A percentile compares a stretch with the other conserved stretches of the same genome.
phyloP scores from a whole-genome alignment of 2,888 invertebrate genomes.

The Cephus spinipes region DNA sequence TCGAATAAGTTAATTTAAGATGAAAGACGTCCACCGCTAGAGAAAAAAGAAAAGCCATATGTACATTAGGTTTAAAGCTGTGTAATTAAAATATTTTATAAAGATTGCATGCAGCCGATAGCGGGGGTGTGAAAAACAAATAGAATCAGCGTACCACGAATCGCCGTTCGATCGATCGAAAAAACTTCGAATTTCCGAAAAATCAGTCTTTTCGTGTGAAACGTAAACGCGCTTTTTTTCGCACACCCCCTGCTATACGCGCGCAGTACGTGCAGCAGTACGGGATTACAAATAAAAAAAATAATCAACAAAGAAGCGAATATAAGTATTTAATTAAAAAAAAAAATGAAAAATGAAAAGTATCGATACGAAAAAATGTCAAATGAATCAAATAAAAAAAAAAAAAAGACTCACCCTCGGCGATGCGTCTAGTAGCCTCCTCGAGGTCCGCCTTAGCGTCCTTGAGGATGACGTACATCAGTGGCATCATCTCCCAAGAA shows the following conservation, averaged over 20 bases:
- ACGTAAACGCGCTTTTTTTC: background rate
- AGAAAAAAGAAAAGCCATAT: background rate
- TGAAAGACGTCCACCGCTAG: background rate
- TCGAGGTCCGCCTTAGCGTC: conserved; percentile 80
- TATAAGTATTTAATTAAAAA: background rate
- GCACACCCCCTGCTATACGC: background rate
- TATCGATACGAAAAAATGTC: conserved; percentile 3
- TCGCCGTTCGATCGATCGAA: background rate
- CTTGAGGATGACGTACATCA: conserved; percentile 84
- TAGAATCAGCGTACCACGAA: background rate
- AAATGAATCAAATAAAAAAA: conserved; percentile 17
- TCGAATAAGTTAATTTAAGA: background rate
- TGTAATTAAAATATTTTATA: background rate
- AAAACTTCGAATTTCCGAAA: background rate
- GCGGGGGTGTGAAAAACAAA: background rate
- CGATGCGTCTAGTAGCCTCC: conserved; percentile 80
- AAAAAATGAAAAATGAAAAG: background rate
- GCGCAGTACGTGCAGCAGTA: background rate
- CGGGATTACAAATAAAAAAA: background rate
- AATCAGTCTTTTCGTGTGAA: background rate
- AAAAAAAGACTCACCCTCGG: conserved; percentile 73
- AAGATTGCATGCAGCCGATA: background rate
- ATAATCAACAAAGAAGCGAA: background rate
- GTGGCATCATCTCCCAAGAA: conserved; percentile 84
- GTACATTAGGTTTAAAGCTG: background rate